phyloP scores from a whole-genome alignment of 2,797 vertebrate genomes.

The Mormyrus proboscirostris region DNA sequence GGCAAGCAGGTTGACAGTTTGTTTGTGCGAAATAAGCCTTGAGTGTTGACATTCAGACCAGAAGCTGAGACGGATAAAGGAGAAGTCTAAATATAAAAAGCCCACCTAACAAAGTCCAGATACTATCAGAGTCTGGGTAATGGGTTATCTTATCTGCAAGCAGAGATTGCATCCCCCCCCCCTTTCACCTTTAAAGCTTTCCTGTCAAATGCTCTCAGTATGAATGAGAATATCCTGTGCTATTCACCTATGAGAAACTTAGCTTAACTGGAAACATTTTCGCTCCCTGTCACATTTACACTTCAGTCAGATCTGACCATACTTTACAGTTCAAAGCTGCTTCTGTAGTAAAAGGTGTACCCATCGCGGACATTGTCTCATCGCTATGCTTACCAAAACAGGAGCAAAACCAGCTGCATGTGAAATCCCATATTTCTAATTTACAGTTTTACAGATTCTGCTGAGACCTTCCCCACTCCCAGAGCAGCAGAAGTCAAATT shows the following conservation, averaged over 20 bases:
- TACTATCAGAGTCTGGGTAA: background rate
- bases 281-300: background rate
- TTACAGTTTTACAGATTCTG: background rate
- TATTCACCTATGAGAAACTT: background rate
- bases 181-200: background rate
- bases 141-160: slow-evolving; percentile 3
- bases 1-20: background rate
- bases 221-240: background rate
- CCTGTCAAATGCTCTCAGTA: background rate
- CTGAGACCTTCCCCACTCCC: background rate
- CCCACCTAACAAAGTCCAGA: background rate
- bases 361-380: background rate
- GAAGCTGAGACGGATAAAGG: background rate
- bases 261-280: background rate
- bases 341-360: background rate
- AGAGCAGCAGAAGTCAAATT: background rate
- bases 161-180: background rate
- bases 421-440: background rate
- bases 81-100: background rate
- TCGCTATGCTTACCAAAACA: background rate
- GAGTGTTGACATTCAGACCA: background rate
- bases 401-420: background rate
- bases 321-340: background rate
- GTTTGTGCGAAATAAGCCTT: background rate
- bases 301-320: background rate